phyloP scores from a whole-genome alignment of 2,797 vertebrate genomes.

The Pangasius macronema region DNA sequence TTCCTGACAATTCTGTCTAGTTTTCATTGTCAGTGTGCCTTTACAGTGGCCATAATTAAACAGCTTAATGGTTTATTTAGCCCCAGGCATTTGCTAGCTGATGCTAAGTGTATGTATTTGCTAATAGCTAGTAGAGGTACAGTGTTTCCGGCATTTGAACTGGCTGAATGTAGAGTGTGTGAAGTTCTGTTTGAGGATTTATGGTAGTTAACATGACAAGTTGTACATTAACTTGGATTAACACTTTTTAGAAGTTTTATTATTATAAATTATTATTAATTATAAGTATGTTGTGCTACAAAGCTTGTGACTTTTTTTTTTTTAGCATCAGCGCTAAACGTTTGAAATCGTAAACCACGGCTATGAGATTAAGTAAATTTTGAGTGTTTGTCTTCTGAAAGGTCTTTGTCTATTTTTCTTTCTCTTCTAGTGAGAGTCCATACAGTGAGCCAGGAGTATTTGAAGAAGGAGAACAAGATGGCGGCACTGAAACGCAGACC shows the following conservation, averaged over 20 bases:
- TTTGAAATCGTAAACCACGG: background rate
- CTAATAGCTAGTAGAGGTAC: background rate
- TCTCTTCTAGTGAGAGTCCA: conserved; percentile 86
- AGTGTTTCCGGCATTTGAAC: background rate
- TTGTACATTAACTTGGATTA: background rate
- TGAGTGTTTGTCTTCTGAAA: background rate
- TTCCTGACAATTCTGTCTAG: background rate
- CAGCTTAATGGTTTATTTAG: background rate
- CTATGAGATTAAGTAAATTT: background rate
- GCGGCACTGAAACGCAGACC: conserved; percentile 91
- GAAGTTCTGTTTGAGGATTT: background rate
- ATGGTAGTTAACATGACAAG: background rate
- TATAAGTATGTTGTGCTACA: background rate
- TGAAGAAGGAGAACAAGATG: conserved; percentile 93
- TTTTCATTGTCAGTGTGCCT: background rate
- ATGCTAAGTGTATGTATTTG: background rate
- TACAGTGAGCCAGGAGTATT: conserved; percentile 95
- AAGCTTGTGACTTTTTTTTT: background rate
- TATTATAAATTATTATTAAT: background rate
- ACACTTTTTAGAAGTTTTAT: background rate
- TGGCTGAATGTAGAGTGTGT: background rate
- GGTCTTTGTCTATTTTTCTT: background rate
- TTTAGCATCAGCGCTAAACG: background rate
- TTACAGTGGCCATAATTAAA: background rate
- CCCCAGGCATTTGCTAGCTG: background rate